These are phyloP conservation scores for Andrena trimmerana DNA, from an alignment of 2,888 invertebrate species.

Conservation along the genomic window DNA sequence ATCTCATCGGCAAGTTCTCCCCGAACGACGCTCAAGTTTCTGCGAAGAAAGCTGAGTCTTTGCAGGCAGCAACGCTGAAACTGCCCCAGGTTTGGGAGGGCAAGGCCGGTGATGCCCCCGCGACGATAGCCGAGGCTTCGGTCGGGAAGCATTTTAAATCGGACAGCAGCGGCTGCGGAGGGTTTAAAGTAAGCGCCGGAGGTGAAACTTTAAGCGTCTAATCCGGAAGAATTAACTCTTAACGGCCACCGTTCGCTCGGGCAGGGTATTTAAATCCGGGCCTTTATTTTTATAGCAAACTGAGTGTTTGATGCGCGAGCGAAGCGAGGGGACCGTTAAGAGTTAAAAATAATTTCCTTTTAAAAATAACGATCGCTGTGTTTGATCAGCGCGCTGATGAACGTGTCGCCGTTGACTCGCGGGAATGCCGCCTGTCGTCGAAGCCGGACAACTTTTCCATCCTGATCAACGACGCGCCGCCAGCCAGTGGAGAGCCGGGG, in stretches of 20 bases:
- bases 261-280: conserved; percentile 10
- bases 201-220: not conserved
- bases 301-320: not conserved
- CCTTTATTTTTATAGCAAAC: conserved; percentile 13
- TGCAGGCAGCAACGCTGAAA: not conserved
- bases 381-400: conserved; percentile 33
- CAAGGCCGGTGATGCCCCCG: conserved; percentile 1
- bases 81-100: not conserved
- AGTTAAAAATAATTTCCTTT: conserved; percentile 36
- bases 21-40: not conserved
- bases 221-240: conserved; percentile 30
- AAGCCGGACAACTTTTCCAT: not conserved
- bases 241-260: conserved; percentile 21
- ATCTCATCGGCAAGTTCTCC: not conserved
- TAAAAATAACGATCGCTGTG: conserved; percentile 27
- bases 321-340: conserved; percentile 26
- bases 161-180: not conserved
- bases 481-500: not conserved
- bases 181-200: conserved; percentile 30
- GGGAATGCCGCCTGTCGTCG: not conserved
- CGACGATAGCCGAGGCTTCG: not conserved
- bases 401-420: not conserved
- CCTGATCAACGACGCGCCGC: not conserved
- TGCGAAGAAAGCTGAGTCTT: not conserved
- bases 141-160: not conserved